Evolutionary conservation across 2,113 vertebrate species (phyloP).

Genomic region (Leptobrachium ailaonicum): DNA sequence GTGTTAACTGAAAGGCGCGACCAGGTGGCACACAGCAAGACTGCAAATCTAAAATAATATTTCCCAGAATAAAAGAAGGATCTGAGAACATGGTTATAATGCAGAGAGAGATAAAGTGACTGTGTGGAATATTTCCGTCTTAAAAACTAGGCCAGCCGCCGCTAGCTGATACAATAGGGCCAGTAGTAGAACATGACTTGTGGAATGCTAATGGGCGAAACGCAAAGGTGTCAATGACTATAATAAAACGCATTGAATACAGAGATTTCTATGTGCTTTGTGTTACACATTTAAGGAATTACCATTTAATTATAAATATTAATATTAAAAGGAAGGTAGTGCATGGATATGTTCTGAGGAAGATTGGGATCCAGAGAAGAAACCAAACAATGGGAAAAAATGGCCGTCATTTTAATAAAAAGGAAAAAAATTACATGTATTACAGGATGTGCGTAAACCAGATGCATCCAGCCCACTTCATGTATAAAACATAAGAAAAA

Average conservation of each 20-base stretch:
- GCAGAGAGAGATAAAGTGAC: conserved; percentile 49
- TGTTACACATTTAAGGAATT: too few species aligned
- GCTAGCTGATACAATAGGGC: conserved; percentile 61
- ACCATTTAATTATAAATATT: neutral
- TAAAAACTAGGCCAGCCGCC: conserved; percentile 68
- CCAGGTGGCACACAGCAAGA: conserved; percentile 60
- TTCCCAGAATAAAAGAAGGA: conserved; percentile 58
- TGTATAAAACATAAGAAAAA: too few species aligned
- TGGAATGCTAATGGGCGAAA: conserved; percentile 48
- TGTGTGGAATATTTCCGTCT: conserved; percentile 63
- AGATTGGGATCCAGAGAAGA: too few species aligned
- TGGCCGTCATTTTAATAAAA: too few species aligned
- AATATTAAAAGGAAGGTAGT: neutral
- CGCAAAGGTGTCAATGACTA: neutral
- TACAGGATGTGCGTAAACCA: too few species aligned
- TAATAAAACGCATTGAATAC: neutral
- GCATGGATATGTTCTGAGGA: too few species aligned
- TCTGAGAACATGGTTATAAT: conserved; percentile 68
- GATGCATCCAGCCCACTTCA: too few species aligned
- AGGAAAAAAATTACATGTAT: too few species aligned
- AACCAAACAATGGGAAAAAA: too few species aligned
- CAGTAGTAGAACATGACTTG: conserved; percentile 57
- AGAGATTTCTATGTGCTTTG: conserved; percentile 10
- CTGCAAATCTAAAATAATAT: conserved; percentile 60
- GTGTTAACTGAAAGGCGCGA: conserved; percentile 61